These are phyloP conservation scores for Plodia interpunctella DNA, from an alignment of 1,140 invertebrate species.

Conservation along the genomic window DNA sequence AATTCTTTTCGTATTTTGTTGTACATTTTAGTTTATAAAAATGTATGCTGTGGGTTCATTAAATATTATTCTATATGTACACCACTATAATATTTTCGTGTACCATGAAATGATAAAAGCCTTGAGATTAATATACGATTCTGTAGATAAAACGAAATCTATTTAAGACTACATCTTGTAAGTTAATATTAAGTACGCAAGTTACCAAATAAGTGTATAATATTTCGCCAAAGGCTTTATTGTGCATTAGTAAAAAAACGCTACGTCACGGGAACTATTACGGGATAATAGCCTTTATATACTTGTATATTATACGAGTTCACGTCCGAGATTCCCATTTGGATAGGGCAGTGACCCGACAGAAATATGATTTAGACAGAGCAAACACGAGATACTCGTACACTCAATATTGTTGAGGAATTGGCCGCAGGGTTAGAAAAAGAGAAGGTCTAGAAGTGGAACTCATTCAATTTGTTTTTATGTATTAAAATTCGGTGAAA, in stretches of 20 bases:
- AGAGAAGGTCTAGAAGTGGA: neutral
- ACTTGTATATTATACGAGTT: neutral
- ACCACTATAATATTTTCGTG: too few species aligned
- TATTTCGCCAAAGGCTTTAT: neutral
- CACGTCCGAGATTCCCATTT: neutral
- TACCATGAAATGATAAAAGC: too few species aligned
- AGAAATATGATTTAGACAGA: neutral
- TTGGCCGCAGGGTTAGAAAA: neutral
- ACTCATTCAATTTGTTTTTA: too few species aligned
- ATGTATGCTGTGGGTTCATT: too few species aligned
- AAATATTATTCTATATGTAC: too few species aligned
- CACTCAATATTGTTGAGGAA: neutral
- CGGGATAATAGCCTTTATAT: neutral
- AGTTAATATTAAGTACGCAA: too few species aligned
- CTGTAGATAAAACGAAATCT: too few species aligned
- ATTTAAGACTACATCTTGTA: too few species aligned
- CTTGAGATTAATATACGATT: too few species aligned
- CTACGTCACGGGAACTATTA: neutral
- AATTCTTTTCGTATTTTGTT: too few species aligned
- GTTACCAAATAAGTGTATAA: neutral
- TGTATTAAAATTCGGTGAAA: too few species aligned
- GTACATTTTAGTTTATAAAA: too few species aligned
- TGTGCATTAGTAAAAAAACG: neutral
- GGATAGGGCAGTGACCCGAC: conserved; percentile 1
- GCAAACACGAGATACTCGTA: neutral